A percentile compares a stretch with the other conserved stretches of the same genome.
These are phyloP conservation scores for Luperina testacea DNA, from an alignment of 2,888 invertebrate species.

Conservation along the genomic window DNA sequence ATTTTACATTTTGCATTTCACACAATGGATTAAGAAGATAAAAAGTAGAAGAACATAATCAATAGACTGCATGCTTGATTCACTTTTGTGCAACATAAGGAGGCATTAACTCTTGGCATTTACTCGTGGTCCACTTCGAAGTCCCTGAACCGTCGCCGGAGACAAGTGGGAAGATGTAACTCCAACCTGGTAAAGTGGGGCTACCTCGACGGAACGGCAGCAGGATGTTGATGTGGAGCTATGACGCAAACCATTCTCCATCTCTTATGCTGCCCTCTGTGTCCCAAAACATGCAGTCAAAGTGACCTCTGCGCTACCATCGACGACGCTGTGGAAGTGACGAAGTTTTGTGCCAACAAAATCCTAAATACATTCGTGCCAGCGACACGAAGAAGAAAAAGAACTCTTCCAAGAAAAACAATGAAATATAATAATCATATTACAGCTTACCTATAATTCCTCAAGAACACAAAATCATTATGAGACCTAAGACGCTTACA, in stretches of 20 bases:
- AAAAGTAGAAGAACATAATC: background rate
- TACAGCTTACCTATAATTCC: background rate
- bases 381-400: background rate
- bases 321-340: background rate
- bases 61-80: background rate
- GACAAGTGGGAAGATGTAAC: background rate
- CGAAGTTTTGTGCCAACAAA: background rate
- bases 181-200: background rate
- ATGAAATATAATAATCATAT: background rate
- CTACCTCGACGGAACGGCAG: background rate
- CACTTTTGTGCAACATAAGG: background rate
- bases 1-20: background rate
- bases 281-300: background rate
- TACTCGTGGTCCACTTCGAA: too few species aligned
- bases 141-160: background rate
- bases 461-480: conserved; percentile 17
- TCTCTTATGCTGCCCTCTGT: background rate
- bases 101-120: background rate
- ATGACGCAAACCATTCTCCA: background rate
- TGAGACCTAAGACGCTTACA: conserved; percentile 56
- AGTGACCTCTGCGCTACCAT: too few species aligned
- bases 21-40: background rate
- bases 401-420: background rate
- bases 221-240: background rate
- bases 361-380: background rate